Evolutionary conservation across 2,797 vertebrate genomes (phyloP).

Genomic region (Neosilurus hyrtlii): DNA sequence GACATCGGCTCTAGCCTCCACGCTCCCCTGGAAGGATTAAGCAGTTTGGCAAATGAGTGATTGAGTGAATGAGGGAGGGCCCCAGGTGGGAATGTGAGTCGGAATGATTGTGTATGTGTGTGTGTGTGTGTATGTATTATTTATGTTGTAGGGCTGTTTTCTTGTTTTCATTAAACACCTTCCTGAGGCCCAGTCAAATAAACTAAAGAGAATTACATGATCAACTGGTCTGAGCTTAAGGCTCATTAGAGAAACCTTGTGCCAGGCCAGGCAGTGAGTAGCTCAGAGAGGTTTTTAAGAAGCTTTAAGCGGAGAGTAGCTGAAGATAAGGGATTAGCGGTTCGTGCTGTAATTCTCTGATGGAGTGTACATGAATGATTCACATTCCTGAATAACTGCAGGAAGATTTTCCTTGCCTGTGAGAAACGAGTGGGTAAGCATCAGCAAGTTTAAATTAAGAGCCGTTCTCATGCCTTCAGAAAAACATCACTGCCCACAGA

Average conservation of each 20-base stretch:
- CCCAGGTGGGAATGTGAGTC: too few species aligned
- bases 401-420: background rate
- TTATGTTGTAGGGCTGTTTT: too few species aligned
- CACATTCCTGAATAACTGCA: background rate
- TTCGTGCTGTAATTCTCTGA: background rate
- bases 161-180: too few species aligned
- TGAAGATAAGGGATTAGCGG: background rate
- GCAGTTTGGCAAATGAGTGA: too few species aligned
- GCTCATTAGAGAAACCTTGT: conserved; percentile 6
- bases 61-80: too few species aligned
- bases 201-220: too few species aligned
- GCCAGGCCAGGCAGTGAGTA: background rate
- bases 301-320: background rate
- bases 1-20: too few species aligned
- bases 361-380: background rate
- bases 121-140: too few species aligned
- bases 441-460: conserved; percentile 25
- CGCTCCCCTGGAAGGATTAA: too few species aligned
- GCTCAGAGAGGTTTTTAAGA: background rate
- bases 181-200: too few species aligned
- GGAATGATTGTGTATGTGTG: too few species aligned
- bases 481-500: conserved; percentile 21
- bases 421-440: conserved; percentile 42
- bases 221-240: background rate
- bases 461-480: conserved; percentile 28